phyloP scores from a whole-genome alignment of 2,113 vertebrate species.

The Cebus imitator region DNA sequence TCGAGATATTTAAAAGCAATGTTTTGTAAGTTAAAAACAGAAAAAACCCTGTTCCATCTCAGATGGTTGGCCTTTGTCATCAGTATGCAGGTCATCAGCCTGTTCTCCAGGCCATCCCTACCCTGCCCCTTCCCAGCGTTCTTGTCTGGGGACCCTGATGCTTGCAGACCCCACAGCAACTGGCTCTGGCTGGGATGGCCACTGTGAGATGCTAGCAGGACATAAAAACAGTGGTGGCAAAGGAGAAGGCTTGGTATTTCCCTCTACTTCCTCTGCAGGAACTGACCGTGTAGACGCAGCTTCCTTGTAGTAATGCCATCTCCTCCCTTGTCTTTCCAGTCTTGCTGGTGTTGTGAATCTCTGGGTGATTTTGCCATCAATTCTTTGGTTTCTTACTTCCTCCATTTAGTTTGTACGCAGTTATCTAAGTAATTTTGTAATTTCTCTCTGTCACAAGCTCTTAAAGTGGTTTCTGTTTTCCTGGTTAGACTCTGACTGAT shows the following conservation, averaged over 20 bases:
- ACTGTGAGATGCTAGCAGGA: not conserved
- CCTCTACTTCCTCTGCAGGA: not conserved
- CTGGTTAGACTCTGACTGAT: not conserved
- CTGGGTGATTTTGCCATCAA: not conserved
- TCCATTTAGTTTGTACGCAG: not conserved
- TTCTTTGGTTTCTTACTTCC: not conserved
- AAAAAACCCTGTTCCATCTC: not conserved
- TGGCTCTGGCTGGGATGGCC: not conserved
- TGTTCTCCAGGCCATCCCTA: not conserved
- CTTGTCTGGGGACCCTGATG: fast-evolving
- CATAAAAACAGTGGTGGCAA: not conserved
- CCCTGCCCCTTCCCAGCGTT: not conserved
- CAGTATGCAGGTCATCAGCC: not conserved
- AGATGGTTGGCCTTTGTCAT: not conserved
- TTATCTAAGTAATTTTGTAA: not conserved
- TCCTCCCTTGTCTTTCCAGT: not conserved
- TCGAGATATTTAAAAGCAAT: slow-evolving; percentile 17
- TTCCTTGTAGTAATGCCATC: too few species aligned
- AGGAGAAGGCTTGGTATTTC: not conserved
- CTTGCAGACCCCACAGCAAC: not conserved
- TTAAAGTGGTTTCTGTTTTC: slow-evolving; percentile 4
- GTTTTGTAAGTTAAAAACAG: slow-evolving; percentile 12
- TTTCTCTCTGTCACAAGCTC: not conserved
- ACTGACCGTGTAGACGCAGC: not conserved
- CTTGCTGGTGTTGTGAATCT: not conserved